Percentiles rank a stretch among this genome's conserved stretches.
phyloP scores from a whole-genome alignment of 2,888 invertebrate species.

The Dusona sp. region DNA sequence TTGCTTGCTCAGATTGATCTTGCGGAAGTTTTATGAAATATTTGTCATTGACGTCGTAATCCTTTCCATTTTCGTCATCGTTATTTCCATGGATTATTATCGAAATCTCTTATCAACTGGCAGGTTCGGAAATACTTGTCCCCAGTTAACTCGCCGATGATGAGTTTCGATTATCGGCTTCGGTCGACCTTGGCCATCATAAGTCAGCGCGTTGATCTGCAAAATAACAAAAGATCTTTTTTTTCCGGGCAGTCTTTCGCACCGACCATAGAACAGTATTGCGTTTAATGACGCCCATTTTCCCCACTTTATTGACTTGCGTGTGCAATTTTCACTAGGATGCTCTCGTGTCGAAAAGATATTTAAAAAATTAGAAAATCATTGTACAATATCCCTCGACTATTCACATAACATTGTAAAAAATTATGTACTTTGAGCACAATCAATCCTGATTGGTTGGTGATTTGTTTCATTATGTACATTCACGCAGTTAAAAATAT shows the following conservation, averaged over 20 bases:
- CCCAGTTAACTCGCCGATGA: conserved; percentile 55
- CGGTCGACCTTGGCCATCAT: conserved; percentile 66
- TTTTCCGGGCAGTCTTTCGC: conserved; percentile 31
- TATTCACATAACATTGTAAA: not conserved
- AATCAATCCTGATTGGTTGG: not conserved
- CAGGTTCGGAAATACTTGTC: conserved; percentile 38
- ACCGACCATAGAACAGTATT: conserved; percentile 2
- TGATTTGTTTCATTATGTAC: not conserved
- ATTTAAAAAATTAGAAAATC: not conserved
- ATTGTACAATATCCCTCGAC: not conserved
- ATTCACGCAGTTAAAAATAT: not conserved
- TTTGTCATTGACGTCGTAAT: conserved; percentile 38
- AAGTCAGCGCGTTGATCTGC: conserved; percentile 73
- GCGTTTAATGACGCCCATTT: not conserved
- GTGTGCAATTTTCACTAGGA: conserved; percentile 22
- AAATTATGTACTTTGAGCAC: not conserved
- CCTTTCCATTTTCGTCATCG: conserved; percentile 45
- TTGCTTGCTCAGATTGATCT: conserved; percentile 52
- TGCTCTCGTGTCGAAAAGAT: conserved; percentile 22
- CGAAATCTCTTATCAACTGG: conserved; percentile 24
- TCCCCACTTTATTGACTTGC: conserved; percentile 22
- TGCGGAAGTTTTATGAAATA: conserved; percentile 39
- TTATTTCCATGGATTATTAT: conserved; percentile 31
- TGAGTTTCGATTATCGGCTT: conserved; percentile 75
- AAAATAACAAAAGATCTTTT: conserved; percentile 73